Base-by-base conservation (phyloP, 2,797 vertebrate genomes). In the Hipposideros larvatus region DNA sequence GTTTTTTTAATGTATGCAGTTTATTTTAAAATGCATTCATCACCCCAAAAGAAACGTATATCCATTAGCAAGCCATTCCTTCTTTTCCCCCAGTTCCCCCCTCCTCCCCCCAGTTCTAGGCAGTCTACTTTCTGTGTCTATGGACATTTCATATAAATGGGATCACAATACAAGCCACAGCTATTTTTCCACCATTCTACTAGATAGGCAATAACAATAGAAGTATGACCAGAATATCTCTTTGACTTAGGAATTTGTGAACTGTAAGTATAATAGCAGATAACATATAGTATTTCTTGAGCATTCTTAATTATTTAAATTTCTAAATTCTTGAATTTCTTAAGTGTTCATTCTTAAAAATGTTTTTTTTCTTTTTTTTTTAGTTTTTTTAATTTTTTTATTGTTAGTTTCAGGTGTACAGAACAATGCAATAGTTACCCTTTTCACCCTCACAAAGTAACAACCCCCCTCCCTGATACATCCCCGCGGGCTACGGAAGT, bases 1-100 rank as follows among this genome's bases (percentile, higher is more conserved):
- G 8, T 0, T 28, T 13, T 65, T n/a, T 21, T 63, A 63, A 26
- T 63, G 61, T 63, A 63, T 63, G 31, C 5, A 63, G 28, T 63
- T 48, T 34, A 24, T 77, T n/a, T 87, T 79, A 85, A 70, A 90
- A 78, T 91, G 83, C 66, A 80, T 66, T 61, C 87, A 82, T 95
- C 15, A 65, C 31, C 34, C 28, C 2, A 13, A 57, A 90, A 90
- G 75, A 90, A 96, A 55, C 8, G 41, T 83, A 6, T 43, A 80
- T 21, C n/a, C 46, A 31, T 78, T 89, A 28, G 13, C 73, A 75
- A 37, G 22, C 78, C 75, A 87, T 10, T 57, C 55, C 43, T 46
- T 28, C 28, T 84, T 92, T 74, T 24, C 63, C n/a, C 37, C 31
- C 24, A 73, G 10, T 1, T 41, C 7, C 16, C 11, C 26, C 15